phyloP scores from a whole-genome alignment of 2,113 vertebrate genomes.

The Dicerorhinus sumatrensis region DNA sequence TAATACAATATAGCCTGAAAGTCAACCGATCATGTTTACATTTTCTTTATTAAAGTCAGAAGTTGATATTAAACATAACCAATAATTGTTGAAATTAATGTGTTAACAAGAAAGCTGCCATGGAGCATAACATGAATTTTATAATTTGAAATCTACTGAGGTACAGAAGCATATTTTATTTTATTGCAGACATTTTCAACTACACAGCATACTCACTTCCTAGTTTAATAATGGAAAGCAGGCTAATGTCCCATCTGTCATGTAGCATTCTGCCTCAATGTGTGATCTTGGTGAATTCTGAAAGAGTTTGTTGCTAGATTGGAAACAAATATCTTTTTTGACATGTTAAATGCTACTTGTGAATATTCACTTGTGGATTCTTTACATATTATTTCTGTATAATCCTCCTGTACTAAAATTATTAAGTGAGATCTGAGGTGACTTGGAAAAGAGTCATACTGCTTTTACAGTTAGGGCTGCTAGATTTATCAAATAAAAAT shows the following conservation, averaged over 20 bases:
- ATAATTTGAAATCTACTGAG: background rate
- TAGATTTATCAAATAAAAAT: background rate
- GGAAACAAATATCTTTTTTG: background rate
- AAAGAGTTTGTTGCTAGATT: background rate
- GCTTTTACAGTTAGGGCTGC: background rate
- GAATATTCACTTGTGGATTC: background rate
- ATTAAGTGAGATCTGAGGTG: background rate
- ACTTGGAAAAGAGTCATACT: background rate
- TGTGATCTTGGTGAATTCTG: background rate
- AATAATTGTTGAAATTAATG: constrained; percentile 6
- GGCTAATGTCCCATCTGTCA: background rate
- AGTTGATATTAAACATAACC: background rate
- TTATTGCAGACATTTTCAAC: background rate
- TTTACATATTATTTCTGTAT: background rate
- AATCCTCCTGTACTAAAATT: background rate
- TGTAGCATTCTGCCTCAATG: background rate
- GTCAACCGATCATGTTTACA: background rate
- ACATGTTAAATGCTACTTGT: background rate
- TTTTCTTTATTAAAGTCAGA: constrained; percentile 22
- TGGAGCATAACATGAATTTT: background rate
- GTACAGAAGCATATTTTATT: background rate
- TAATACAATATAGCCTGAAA: background rate
- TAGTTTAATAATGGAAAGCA: background rate
- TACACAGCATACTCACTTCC: background rate
- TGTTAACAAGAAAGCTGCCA: background rate